Percentiles rank a stretch among this genome's conserved stretches.
These are phyloP conservation scores for Mesitornis unicolor DNA, from an alignment of 2,113 vertebrate genomes.

Conservation along the genomic window DNA sequence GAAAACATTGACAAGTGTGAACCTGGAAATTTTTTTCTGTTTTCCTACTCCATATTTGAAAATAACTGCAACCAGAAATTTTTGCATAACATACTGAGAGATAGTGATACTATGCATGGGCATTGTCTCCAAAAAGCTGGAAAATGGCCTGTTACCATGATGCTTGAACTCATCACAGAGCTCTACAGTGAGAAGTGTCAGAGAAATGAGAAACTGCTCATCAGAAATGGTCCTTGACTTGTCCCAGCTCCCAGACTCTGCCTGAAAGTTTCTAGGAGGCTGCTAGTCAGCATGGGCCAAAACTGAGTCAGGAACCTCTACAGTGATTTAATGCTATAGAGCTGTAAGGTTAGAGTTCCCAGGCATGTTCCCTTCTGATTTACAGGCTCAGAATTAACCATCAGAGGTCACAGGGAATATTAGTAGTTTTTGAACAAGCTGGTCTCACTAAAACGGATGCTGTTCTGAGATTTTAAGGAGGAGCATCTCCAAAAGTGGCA, in stretches of 20 bases:
- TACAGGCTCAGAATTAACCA: neutral
- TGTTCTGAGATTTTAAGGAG: neutral
- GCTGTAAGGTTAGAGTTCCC: neutral
- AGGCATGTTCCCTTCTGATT: neutral
- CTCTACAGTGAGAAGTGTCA: neutral
- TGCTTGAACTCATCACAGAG: neutral
- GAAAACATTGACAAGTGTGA: neutral
- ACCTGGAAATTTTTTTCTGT: neutral
- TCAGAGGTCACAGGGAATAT: neutral
- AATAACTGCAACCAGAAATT: neutral
- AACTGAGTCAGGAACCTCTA: neutral
- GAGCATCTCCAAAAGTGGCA: accelerated
- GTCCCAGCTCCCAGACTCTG: neutral
- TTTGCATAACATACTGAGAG: neutral
- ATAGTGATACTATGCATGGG: neutral
- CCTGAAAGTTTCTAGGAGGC: neutral
- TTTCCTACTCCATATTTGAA: neutral
- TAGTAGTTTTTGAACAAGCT: neutral
- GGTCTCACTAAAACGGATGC: neutral
- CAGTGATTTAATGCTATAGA: neutral
- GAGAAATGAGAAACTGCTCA: neutral
- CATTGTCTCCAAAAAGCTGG: neutral
- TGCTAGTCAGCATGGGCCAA: neutral
- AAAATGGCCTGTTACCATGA: neutral
- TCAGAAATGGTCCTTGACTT: neutral